Percentiles rank a stretch among this genome's conserved stretches.
These are phyloP conservation scores for Pimpla rufipes DNA, from an alignment of 2,888 invertebrate species.

Conservation along the genomic window DNA sequence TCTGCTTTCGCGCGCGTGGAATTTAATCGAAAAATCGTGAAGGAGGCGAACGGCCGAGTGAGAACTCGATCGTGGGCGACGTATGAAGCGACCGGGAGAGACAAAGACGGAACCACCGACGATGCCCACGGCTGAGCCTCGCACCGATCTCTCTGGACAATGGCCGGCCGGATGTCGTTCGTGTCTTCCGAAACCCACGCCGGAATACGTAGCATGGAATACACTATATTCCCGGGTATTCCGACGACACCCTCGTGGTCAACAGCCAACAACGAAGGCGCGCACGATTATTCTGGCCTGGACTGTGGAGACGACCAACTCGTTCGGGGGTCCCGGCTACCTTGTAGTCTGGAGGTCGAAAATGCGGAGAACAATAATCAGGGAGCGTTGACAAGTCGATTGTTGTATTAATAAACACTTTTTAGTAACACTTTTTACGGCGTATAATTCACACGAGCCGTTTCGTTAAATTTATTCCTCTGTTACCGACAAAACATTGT, in stretches of 20 bases:
- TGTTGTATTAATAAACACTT: no score
- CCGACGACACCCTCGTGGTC: conserved; percentile 72
- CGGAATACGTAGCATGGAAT: conserved; percentile 62
- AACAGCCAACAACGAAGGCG: conserved; percentile 65
- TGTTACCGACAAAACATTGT: no score
- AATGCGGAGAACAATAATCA: no score
- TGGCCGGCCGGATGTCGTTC: conserved; percentile 79
- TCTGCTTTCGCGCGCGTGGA: not conserved
- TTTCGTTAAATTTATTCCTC: no score
- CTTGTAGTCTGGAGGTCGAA: not conserved
- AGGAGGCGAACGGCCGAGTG: conserved; percentile 8
- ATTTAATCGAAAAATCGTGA: conserved; percentile 24
- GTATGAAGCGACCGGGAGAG: conserved; percentile 40
- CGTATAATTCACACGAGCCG: no score
- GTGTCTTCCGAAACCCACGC: conserved; percentile 82
- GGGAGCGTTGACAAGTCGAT: no score
- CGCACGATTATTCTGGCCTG: not conserved
- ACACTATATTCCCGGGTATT: conserved; percentile 58
- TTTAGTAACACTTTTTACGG: no score
- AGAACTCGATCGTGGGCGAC: conserved; percentile 57
- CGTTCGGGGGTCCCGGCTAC: not conserved
- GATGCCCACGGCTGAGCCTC: conserved; percentile 57
- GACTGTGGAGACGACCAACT: not conserved
- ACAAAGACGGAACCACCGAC: conserved; percentile 47
- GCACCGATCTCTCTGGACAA: conserved; percentile 76